A percentile compares a stretch with the other conserved stretches of the same genome.
Evolutionary conservation across 2,113 vertebrate genomes (phyloP).

Genomic region (Ceuthmochares aereus): DNA sequence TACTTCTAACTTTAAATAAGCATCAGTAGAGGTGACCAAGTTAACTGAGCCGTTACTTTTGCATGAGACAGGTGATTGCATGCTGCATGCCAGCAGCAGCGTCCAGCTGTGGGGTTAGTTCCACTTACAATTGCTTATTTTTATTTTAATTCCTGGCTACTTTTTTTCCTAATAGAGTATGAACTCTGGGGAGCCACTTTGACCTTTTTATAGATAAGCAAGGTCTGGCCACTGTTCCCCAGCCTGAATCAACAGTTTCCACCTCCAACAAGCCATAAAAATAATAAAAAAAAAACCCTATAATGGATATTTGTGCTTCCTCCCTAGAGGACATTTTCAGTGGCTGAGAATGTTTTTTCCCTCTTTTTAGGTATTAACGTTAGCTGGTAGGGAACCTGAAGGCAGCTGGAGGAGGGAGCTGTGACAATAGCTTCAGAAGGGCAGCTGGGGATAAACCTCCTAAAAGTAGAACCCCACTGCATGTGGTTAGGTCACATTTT

Average conservation of each 20-base stretch:
- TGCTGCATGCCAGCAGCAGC: fast-evolving
- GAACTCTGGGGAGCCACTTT: background rate
- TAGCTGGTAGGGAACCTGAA: background rate
- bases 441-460: background rate
- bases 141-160: background rate
- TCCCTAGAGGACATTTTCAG: background rate
- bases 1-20: background rate
- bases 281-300: background rate
- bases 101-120: background rate
- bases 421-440: background rate
- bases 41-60: background rate
- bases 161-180: background rate
- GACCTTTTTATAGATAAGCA: background rate
- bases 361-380: background rate
- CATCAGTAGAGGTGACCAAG: background rate
- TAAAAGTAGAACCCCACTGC: background rate
- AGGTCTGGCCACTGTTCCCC: background rate
- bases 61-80: background rate
- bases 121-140: background rate
- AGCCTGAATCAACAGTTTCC: background rate
- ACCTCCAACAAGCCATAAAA: background rate
- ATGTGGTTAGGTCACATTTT: background rate
- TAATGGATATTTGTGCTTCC: background rate
- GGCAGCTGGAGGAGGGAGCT: background rate
- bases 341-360: background rate